phyloP scores from a whole-genome alignment of 92 coral and sea anemone genomes.

The Diadumene lineata region DNA sequence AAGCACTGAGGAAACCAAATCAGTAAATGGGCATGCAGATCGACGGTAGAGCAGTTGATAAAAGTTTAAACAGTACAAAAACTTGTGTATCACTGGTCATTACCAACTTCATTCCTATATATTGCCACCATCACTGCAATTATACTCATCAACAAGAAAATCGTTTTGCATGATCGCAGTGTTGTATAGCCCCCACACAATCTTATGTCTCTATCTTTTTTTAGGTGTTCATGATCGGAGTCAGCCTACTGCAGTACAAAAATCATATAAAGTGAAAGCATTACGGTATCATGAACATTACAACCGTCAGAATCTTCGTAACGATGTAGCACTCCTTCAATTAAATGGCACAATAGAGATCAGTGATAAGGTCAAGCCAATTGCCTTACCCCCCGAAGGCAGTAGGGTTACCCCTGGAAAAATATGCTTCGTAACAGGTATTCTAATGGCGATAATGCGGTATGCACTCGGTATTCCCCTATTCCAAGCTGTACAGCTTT shows the following conservation, averaged over 20 bases:
- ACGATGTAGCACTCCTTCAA: slow-evolving; percentile 51
- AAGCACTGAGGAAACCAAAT: neutral
- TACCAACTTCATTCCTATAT: too few species aligned
- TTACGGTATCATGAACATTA: slow-evolving; percentile 32
- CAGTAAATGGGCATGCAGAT: too few species aligned
- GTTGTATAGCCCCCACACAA: neutral
- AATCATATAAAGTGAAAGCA: slow-evolving; percentile 18
- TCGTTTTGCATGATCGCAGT: neutral
- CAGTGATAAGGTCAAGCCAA: slow-evolving; percentile 37
- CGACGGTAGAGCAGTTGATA: too few species aligned
- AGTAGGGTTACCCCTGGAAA: slow-evolving; percentile 26
- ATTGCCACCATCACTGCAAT: too few species aligned
- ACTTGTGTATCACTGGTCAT: too few species aligned
- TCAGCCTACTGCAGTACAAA: slow-evolving; percentile 10
- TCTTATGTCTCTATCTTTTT: neutral
- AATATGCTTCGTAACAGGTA: slow-evolving; percentile 51
- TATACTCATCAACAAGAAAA: neutral
- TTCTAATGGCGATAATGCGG: neutral
- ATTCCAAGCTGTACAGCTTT: neutral
- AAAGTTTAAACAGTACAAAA: too few species aligned
- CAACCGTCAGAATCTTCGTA: slow-evolving; percentile 19
- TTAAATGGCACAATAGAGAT: slow-evolving; percentile 12
- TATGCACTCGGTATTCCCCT: neutral
- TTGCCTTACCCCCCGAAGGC: slow-evolving; percentile 36
- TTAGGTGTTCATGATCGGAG: neutral